A percentile compares a stretch with the other conserved stretches of the same genome.
phyloP scores from a whole-genome alignment of 2,797 vertebrate genomes.

The Pseudochirops corinnae region DNA sequence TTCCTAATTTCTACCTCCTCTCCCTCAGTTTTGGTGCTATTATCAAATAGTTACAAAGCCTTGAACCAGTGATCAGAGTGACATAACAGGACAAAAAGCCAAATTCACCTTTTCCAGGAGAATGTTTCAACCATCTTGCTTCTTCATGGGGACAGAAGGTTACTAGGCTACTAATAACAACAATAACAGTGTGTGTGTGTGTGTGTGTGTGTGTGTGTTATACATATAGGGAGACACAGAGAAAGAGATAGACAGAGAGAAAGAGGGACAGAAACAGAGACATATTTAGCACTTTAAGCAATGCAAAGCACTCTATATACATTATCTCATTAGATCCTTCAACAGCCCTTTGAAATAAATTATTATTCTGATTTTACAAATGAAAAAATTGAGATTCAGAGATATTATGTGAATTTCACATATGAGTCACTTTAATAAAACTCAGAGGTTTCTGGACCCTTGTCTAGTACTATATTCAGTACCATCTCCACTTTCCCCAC shows the following conservation, averaged over 20 bases:
- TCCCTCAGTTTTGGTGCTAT: background rate
- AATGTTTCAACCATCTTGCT: background rate
- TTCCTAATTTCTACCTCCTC: background rate
- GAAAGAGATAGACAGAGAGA: background rate
- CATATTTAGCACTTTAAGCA: background rate
- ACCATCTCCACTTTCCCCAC: background rate
- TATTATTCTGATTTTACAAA: background rate
- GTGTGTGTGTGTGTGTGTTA: no score
- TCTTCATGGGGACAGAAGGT: background rate
- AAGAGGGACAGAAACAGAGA: background rate
- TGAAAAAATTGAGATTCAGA: background rate
- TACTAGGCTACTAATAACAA: background rate
- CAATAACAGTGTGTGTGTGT: background rate
- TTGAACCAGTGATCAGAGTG: background rate
- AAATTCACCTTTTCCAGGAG: constrained; percentile 31
- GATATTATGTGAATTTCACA: background rate
- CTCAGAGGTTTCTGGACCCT: background rate
- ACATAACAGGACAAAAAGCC: background rate
- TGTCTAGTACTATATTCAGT: background rate
- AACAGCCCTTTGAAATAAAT: background rate
- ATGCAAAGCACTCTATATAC: background rate
- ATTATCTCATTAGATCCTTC: background rate
- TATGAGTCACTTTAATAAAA: background rate
- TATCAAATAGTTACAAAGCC: background rate
- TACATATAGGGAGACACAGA: background rate